These are phyloP conservation scores for Scomber japonicus DNA, from an alignment of 2,113 vertebrate species.

Conservation along the genomic window DNA sequence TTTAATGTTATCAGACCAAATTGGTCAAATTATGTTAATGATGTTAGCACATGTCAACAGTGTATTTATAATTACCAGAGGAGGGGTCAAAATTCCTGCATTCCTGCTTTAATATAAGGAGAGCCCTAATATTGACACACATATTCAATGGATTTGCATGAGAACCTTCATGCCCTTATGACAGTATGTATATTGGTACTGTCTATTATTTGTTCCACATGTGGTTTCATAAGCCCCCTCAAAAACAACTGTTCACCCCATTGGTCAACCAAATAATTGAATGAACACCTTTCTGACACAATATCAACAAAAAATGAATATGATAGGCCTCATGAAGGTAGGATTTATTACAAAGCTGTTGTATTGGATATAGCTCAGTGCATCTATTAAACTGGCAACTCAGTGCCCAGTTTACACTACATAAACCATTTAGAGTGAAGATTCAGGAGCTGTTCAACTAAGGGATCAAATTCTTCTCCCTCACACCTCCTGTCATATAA, in stretches of 20 bases:
- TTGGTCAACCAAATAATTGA: conserved; percentile 20
- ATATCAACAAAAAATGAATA: conserved; percentile 48
- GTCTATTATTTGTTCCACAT: conserved; percentile 10
- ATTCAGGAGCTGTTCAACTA: conserved; percentile 3
- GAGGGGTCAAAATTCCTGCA: no score
- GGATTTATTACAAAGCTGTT: conserved; percentile 35
- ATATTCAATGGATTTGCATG: not conserved
- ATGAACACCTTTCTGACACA: conserved; percentile 42
- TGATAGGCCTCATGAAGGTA: conserved; percentile 34
- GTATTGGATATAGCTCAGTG: conserved; percentile 45
- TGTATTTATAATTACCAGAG: no score
- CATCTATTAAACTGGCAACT: conserved; percentile 60
- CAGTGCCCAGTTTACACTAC: conserved; percentile 6
- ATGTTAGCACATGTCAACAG: no score
- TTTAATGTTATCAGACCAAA: no score
- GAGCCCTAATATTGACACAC: conserved; percentile 4
- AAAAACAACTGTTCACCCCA: conserved; percentile 21
- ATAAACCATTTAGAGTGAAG: conserved; percentile 27
- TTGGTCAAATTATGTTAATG: no score
- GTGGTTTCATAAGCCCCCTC: conserved; percentile 21
- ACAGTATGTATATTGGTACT: conserved; percentile 7
- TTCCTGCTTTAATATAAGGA: not conserved
- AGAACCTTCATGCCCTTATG: conserved; percentile 7
- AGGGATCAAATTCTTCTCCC: conserved; percentile 30
- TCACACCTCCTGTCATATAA: conserved; percentile 17